Evolutionary conservation across 2,888 invertebrate genomes (phyloP), one percentile per base, ranked within the genome.

Genomic region (Incurvaria masculella): DNA sequence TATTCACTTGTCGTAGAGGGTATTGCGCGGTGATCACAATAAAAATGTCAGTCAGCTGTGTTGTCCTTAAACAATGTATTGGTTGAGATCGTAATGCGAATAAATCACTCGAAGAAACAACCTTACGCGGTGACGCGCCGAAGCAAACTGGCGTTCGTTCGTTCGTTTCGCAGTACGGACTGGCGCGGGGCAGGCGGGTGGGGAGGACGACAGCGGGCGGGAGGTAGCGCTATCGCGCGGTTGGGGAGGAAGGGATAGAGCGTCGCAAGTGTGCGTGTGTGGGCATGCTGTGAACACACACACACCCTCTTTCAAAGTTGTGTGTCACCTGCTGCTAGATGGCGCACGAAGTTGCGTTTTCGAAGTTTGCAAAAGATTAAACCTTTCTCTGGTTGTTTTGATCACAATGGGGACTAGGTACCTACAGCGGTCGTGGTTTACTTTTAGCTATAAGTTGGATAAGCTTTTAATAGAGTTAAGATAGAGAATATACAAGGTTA

Each of bases 111-210:
- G 5, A 14, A 45, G 11, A 59, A 55, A 52, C 69, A 61, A 61
- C 47, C 52, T 2, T 2, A 43, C 54, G 1, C 52, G 51, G 51
- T 63, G 57, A 56, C 65, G 62, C 60, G 62, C 67, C 61, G 68
- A 68, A 67, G 66, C 64, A 57, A 62, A 75, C 76, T 76, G 71
- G 60, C 59, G 61, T 49, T 46, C 42, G 48, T 10, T 21, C 45
- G 55, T 50, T 50, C 42, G 52, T 49, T 14, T 49, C 52, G 55
- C 45, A 44, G 58, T 57, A 55, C 54, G 58, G 23, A 57, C 56
- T 52, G 62, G 27, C 11, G 42, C 21, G 46, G 20, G 48, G 40
- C 8, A n/a, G 20, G 18, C 2, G 6, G 26, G 21, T 10, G 44
- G 4, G 26, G 23, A 19, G 40, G 70, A 65, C 63, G 71, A 68